Evolutionary conservation across 2,797 vertebrate genomes (phyloP).

Genomic region (Poecilia wingei): DNA sequence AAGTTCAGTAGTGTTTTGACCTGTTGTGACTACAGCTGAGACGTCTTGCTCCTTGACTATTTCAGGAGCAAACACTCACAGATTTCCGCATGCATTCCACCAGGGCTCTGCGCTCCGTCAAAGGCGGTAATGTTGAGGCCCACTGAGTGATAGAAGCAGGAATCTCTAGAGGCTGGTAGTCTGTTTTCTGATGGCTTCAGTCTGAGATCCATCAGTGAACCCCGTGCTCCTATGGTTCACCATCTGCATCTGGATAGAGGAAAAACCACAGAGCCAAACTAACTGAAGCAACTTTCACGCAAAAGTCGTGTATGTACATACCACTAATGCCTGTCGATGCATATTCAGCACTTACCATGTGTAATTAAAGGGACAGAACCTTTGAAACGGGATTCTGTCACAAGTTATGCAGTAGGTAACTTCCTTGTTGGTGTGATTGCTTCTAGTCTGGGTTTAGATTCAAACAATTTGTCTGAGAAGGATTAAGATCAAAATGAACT

Average conservation of each 20-base stretch:
- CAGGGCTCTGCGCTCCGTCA: too few species aligned
- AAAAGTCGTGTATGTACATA: neutral
- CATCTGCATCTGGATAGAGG: neutral
- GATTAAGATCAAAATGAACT: neutral
- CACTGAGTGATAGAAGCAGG: too few species aligned
- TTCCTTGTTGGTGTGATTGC: neutral
- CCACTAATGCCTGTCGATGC: neutral
- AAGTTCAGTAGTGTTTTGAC: neutral
- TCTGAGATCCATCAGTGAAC: neutral
- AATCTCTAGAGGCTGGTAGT: too few species aligned
- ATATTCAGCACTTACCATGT: neutral
- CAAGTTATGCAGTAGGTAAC: neutral
- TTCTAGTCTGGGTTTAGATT: too few species aligned
- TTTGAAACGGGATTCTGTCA: neutral
- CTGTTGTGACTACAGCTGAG: neutral
- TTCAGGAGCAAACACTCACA: neutral
- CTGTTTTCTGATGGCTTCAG: too few species aligned
- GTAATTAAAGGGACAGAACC: neutral
- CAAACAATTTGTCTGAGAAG: neutral
- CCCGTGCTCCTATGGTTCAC: neutral
- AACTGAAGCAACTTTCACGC: neutral
- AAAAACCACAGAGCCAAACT: neutral
- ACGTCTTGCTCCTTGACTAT: neutral
- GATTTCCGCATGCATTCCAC: neutral
- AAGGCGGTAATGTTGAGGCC: too few species aligned